These are phyloP conservation scores for Pteromalus puparum DNA, from an alignment of 1,140 invertebrate genomes.

Conservation along the genomic window DNA sequence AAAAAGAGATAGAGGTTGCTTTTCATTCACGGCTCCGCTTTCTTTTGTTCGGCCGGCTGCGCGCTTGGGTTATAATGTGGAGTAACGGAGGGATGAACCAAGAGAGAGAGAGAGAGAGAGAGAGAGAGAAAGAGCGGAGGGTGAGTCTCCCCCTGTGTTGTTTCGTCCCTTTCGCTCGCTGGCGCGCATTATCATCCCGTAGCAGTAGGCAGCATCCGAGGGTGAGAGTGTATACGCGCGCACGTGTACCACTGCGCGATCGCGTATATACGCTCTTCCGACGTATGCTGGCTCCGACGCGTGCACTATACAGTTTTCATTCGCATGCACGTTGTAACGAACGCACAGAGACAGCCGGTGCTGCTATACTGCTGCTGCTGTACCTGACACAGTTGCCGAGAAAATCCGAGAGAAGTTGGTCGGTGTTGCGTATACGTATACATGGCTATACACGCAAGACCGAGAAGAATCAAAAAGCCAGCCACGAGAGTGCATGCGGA, in stretches of 20 bases:
- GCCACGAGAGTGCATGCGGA: background rate
- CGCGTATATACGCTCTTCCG: too few species aligned
- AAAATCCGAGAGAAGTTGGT: background rate
- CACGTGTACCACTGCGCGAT: background rate
- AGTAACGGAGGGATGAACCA: constrained; percentile 3
- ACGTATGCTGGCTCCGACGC: too few species aligned
- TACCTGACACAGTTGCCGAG: background rate
- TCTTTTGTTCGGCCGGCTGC: background rate
- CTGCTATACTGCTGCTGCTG: background rate
- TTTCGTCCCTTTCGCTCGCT: constrained; percentile 13
- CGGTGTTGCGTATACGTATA: background rate
- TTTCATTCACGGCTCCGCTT: background rate
- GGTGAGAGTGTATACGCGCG: background rate
- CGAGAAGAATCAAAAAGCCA: background rate
- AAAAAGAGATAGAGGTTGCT: constrained; percentile 35
- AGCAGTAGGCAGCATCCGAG: background rate
- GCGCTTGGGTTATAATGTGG: background rate
- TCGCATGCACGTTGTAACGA: constrained; percentile 57
- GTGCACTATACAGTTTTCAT: constrained; percentile 43
- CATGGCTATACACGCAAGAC: background rate
- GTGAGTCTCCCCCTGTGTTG: constrained; percentile 25
- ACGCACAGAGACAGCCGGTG: background rate
- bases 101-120: constrained; percentile 38
- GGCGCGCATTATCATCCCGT: constrained; percentile 33
- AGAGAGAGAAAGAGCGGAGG: constrained; percentile 50